A percentile compares a stretch with the other conserved stretches of the same genome.
phyloP scores from a whole-genome alignment of 2,888 invertebrate genomes.

The Netelia melanura region DNA sequence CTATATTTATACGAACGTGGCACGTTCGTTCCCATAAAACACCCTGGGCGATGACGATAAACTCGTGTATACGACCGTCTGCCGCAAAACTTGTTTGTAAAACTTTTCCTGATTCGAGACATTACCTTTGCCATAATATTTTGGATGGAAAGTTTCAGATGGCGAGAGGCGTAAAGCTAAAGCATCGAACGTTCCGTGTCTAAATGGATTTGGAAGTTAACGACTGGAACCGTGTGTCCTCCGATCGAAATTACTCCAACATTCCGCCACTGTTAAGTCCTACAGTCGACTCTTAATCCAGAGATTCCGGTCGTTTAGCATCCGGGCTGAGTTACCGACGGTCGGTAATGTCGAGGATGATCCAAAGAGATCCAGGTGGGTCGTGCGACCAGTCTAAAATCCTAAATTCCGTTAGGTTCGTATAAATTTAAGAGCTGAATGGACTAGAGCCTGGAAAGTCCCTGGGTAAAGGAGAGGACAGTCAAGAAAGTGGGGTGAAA shows the following conservation, averaged over 20 bases:
- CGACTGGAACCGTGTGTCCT: too few relatives aligned
- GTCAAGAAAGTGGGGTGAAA: neutral
- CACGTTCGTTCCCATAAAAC: slow-evolving; percentile 47
- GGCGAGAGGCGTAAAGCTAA: neutral
- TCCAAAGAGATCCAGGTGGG: too few relatives aligned
- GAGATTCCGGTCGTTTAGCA: too few relatives aligned
- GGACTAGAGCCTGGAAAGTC: neutral
- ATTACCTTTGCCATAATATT: neutral
- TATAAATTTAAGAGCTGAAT: neutral
- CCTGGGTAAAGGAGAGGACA: neutral
- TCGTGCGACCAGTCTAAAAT: too few relatives aligned
- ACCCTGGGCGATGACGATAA: slow-evolving; percentile 49
- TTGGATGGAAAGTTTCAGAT: neutral
- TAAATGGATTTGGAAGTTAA: too few relatives aligned
- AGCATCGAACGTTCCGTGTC: neutral
- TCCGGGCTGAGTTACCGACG: too few relatives aligned
- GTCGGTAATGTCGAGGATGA: too few relatives aligned
- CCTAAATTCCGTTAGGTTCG: too few relatives aligned
- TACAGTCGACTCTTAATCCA: too few relatives aligned
- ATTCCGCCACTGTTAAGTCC: too few relatives aligned
- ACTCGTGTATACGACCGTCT: neutral
- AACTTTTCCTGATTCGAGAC: slow-evolving; percentile 16
- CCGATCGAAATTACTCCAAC: too few relatives aligned
- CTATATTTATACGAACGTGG: slow-evolving; percentile 53
- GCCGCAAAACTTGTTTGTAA: slow-evolving; percentile 5